phyloP scores from a whole-genome alignment of 2,888 invertebrate genomes.

The Ochropleura leucogaster region DNA sequence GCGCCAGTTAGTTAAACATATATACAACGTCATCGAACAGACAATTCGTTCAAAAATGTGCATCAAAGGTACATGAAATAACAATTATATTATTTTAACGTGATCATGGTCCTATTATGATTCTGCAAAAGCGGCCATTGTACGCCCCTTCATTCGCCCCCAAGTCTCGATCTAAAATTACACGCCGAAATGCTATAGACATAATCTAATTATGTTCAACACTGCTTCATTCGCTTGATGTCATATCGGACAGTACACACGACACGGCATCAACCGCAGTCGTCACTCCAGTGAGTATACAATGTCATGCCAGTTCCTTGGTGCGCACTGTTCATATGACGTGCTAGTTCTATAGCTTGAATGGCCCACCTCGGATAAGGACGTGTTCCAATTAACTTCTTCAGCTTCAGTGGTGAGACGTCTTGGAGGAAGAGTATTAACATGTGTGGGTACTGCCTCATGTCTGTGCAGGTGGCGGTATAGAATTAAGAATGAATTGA shows the following conservation, averaged over 20 bases:
- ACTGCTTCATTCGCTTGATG: neutral
- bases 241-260: neutral
- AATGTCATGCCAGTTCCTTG: neutral
- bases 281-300: neutral
- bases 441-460: neutral
- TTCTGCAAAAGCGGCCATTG: too few species aligned
- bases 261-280: neutral
- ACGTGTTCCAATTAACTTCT: conserved; percentile 11
- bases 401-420: neutral
- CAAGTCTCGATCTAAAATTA: neutral
- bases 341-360: neutral
- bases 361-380: neutral
- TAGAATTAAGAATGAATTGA: neutral
- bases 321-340: neutral
- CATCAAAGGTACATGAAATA: neutral
- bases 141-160: too few species aligned
- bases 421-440: neutral
- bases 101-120: too few species aligned
- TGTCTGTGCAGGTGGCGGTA: neutral
- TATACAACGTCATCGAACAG: neutral
- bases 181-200: neutral
- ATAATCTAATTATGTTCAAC: neutral
- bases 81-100: too few species aligned
- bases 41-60: neutral
- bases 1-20: neutral